phyloP scores from a whole-genome alignment of 2,797 vertebrate species.

The Borostomias antarcticus region DNA sequence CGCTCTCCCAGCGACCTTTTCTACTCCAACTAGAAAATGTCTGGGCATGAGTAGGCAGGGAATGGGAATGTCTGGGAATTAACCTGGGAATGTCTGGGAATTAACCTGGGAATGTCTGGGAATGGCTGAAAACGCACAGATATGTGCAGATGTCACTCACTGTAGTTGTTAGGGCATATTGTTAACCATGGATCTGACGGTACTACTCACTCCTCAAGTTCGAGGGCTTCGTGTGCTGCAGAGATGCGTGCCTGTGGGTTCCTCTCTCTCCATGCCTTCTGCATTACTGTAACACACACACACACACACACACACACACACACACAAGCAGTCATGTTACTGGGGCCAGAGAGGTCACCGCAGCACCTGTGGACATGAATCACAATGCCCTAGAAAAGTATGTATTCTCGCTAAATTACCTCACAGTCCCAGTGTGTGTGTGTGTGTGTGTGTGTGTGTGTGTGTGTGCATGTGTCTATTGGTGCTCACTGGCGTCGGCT shows the following conservation, averaged over 20 bases:
- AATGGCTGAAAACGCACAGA: too few species aligned
- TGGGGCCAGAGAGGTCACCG: not conserved
- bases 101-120: too few species aligned
- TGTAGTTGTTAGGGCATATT: not conserved
- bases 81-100: too few species aligned
- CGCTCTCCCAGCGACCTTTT: too few species aligned
- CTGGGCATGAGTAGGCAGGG: too few species aligned
- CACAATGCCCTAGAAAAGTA: not conserved
- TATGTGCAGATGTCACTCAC: too few species aligned
- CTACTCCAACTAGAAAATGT: too few species aligned
- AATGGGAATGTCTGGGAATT: too few species aligned
- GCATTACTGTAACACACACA: conserved; percentile 85
- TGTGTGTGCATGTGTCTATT: not conserved
- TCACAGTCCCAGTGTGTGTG: not conserved
- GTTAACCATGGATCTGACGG: not conserved
- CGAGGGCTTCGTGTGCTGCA: conserved; percentile 95
- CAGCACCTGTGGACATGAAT: not conserved
- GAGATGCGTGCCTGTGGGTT: conserved; percentile 98
- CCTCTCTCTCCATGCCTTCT: conserved; percentile 98
- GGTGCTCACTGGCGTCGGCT: conserved; percentile 91
- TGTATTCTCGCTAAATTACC: not conserved
- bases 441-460: not conserved
- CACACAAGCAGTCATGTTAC: not conserved
- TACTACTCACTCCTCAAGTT: conserved; percentile 95
- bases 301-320: conserved; percentile 19